These are phyloP conservation scores for Alces alces DNA, from an alignment of 2,113 vertebrate genomes.

Conservation along the genomic window DNA sequence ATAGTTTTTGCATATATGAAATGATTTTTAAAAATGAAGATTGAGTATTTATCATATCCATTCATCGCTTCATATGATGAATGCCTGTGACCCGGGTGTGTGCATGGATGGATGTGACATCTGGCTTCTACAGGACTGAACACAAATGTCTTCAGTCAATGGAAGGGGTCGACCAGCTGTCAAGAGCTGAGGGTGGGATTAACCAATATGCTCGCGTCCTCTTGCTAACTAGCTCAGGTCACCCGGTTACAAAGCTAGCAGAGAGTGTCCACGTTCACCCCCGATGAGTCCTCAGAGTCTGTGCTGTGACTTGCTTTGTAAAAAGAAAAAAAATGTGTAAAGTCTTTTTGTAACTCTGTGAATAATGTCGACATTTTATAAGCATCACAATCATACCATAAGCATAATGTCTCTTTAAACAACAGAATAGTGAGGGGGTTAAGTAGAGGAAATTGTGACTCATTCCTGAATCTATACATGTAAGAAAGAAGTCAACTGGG, in stretches of 20 bases:
- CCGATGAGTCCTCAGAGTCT: accelerated
- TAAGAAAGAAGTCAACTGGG: not conserved
- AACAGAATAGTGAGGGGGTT: not conserved
- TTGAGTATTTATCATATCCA: not conserved
- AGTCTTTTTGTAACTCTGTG: not conserved
- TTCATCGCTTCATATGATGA: not conserved
- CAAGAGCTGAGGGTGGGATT: too few species aligned
- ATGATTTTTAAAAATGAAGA: not conserved
- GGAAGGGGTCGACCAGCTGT: not conserved
- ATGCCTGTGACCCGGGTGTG: not conserved
- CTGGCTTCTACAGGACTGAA: not conserved
- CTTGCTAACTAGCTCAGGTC: accelerated
- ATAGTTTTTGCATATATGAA: not conserved
- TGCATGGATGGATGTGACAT: accelerated
- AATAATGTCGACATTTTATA: not conserved
- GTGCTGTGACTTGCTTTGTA: not conserved
- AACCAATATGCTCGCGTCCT: accelerated
- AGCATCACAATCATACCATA: not conserved
- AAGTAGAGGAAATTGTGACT: not conserved
- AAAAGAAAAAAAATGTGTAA: not conserved
- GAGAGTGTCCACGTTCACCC: accelerated
- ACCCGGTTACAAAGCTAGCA: not conserved
- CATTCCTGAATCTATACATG: not conserved
- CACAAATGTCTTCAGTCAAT: too few species aligned
- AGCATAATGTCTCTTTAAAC: not conserved